Base-by-base conservation (phyloP, 2,888 invertebrate species). In the Rhimphoctona megacephalus region DNA sequence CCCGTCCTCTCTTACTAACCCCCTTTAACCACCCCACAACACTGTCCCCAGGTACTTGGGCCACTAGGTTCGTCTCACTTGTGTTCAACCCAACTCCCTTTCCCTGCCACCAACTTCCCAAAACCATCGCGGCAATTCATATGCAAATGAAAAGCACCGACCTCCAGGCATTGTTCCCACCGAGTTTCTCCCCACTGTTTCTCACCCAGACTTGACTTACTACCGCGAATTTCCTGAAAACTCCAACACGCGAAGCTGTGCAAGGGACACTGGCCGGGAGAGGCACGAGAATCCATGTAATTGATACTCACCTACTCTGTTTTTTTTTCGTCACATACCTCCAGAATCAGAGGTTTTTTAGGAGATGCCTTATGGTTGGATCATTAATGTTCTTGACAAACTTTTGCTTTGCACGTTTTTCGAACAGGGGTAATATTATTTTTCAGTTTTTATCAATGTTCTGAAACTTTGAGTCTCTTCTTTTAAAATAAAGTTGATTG, bases 141-240 rank as follows among this genome's bases (percentile, higher is more conserved):
- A 94, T 94, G 94, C 94, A 94, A 94, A 94, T 94, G 92, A 89
- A 92, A 92, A 92, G 92, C 91, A 89, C 89, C 91, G 90, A 90
- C 91, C 93, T 91, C 89, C 88, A 89, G 90, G 90, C 91, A 93
- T 93, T 93, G 93, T 93, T 93, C 93, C 89, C 89, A 88, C 90
- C 85, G 90, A 89, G 90, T 90, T 91, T 77, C 80, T 61, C 89
- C 25, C 54, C 73, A 25, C 22, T 43, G 43, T 69, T 69, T n/a
- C 72, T 72, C 72, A 49, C 54, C 74, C 57, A 76, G 90, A 90
- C 93, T 92, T 93, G 93, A 94, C 93, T 94, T 93, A 94, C 93
- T 93, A 93, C 91, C 91, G 90, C 90, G 93, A 93, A 93, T 94
- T 94, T 94, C 93, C 93, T 92, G 93, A 92, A 94, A 94, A 94